Evolutionary conservation across 2,888 invertebrate genomes (phyloP).

Genomic region (Luperina testacea): DNA sequence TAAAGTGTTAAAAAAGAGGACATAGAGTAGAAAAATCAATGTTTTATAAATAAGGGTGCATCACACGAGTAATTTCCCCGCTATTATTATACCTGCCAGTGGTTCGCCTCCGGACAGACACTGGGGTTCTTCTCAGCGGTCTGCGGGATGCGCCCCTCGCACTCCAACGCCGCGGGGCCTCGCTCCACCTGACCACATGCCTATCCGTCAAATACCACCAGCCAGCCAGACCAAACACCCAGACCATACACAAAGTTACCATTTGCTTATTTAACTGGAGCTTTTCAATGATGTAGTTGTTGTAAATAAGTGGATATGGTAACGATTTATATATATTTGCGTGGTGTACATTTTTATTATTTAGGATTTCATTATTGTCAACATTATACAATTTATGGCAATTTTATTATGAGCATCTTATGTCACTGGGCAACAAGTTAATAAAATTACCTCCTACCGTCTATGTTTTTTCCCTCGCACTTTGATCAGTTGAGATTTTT

Average conservation of each 20-base stretch:
- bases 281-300: neutral
- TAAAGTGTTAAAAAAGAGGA: slow-evolving; percentile 20
- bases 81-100: slow-evolving; percentile 90
- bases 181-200: slow-evolving; percentile 84
- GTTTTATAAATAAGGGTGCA: slow-evolving; percentile 28
- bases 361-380: neutral
- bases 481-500: slow-evolving; percentile 6
- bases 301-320: slow-evolving; percentile 10
- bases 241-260: neutral
- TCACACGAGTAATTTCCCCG: slow-evolving; percentile 38
- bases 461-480: neutral
- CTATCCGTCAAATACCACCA: slow-evolving; percentile 70
- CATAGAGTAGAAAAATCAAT: slow-evolving; percentile 41
- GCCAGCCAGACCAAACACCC: slow-evolving; percentile 60
- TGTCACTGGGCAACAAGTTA: slow-evolving; percentile 47
- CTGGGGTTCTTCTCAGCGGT: slow-evolving; percentile 89
- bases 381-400: slow-evolving; percentile 21
- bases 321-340: slow-evolving; percentile 2
- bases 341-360: slow-evolving; percentile 6
- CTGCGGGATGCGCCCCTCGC: slow-evolving; percentile 86
- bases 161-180: slow-evolving; percentile 87
- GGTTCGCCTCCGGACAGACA: slow-evolving; percentile 90
- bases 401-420: slow-evolving; percentile 19
- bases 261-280: neutral
- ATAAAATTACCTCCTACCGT: neutral